Evolutionary conservation across 53 echinoderm and acorn worm species (phyloP), one percentile per base, ranked within the genome.

Genomic region (Arbacia lixula): DNA sequence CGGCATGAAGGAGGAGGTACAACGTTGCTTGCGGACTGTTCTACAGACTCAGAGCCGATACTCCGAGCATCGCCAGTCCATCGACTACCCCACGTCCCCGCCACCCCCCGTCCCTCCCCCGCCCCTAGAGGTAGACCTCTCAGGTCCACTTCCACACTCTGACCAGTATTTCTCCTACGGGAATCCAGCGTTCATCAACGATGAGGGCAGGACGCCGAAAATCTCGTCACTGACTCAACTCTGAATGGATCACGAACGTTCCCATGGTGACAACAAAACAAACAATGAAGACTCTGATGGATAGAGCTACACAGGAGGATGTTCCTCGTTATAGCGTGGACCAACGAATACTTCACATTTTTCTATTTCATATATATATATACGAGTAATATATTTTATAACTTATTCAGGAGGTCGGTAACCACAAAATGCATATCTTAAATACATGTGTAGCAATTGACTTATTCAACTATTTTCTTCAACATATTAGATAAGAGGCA

Each of bases 1-100:
- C 33, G 84, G 84, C 30, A 50, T 95, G 32, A 86, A 67, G 37
- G 72, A 79, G 2, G 92, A 92, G 73, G 25, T 92, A 0, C 76
- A 64, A 39, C 84, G 68, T 41, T 84, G 82, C 24, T 22, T 81
- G 49, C 82, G 51, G 63, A 38, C 40, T 12, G 65, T 64, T 6
- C 34, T 81, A 8, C 43, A 17, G 41, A 30, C 63, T 22, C 65
- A 64, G 9, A 27, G 52, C 21, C 35, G n/a, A 20, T 16, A 36
- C 12, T 5, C 24, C 3, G 39, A 0, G 24, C 57, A 58, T 12
- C 60, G 77, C 10, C 37, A 36, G 5, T 77, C 77, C 14, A 5
- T 57, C 1, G 77, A 77, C 60, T 36, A 9, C 0, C 76, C 57
- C 5, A 55, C 76, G 54, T 56, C 76, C 1, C 58, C 82, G 16